phyloP scores from a whole-genome alignment of 2,113 vertebrate genomes.

The Prinia subflava region DNA sequence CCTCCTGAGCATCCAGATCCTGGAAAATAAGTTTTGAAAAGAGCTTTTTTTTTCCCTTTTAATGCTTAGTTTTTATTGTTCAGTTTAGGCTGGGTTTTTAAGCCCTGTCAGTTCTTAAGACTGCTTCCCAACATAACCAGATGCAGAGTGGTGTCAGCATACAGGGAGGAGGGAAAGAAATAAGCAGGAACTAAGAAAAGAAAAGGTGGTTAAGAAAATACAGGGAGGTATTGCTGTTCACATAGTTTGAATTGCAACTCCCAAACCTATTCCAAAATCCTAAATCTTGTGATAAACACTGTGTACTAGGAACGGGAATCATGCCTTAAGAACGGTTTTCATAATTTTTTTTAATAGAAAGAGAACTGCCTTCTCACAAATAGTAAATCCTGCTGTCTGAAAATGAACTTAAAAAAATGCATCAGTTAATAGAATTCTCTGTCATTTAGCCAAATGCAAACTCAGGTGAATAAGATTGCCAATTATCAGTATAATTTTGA shows the following conservation, averaged over 20 bases:
- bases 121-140: not conserved
- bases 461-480: slow-evolving; percentile 58
- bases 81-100: not conserved
- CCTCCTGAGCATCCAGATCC: rapidly evolving
- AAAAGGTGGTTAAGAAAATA: not conserved
- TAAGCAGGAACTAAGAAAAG: not conserved
- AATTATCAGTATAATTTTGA: slow-evolving; percentile 46
- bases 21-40: not conserved
- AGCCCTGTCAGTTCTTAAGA: not conserved
- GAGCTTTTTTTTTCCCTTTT: not conserved
- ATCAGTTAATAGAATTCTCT: slow-evolving; percentile 55
- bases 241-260: not conserved
- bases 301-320: not conserved
- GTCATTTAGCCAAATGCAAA: slow-evolving; percentile 56
- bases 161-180: not conserved
- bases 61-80: not conserved
- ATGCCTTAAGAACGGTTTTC: not conserved
- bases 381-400: slow-evolving; percentile 51
- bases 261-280: not conserved
- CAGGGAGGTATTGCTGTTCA: not conserved
- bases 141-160: rapidly evolving
- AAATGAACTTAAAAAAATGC: not conserved
- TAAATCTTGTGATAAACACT: not conserved
- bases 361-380: slow-evolving; percentile 42
- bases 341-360: slow-evolving; percentile 33